phyloP scores from a whole-genome alignment of 2,113 vertebrate genomes.

The Rattus rattus region DNA sequence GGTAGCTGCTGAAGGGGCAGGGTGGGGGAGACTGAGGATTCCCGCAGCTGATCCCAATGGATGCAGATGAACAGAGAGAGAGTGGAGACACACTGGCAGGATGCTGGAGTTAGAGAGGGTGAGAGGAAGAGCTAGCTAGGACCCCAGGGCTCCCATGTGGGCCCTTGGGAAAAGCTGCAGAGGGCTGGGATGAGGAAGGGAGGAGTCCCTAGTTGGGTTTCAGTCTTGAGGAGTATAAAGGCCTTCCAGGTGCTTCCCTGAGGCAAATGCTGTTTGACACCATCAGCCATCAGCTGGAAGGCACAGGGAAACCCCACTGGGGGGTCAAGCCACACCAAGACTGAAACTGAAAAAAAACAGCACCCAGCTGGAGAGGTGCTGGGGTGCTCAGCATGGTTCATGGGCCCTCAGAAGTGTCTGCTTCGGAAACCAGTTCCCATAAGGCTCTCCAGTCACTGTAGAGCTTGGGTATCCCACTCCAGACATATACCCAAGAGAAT shows the following conservation, averaged over 20 bases:
- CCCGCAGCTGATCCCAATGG: neutral
- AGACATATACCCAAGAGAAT: neutral
- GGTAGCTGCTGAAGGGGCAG: neutral
- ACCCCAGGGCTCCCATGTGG: neutral
- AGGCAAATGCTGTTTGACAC: neutral
- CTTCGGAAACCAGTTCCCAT: neutral
- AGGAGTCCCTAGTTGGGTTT: neutral
- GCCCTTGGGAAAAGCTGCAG: neutral
- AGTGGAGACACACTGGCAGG: neutral
- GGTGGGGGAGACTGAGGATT: neutral
- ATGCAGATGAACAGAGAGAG: neutral
- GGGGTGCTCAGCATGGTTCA: neutral
- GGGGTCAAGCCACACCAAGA: neutral
- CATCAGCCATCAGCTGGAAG: neutral
- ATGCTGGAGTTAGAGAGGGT: neutral
- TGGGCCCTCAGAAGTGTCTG: neutral
- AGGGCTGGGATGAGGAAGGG: neutral
- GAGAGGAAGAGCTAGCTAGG: neutral
- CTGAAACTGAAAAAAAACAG: neutral
- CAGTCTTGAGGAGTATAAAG: neutral
- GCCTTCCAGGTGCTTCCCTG: neutral
- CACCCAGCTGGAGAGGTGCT: too few species aligned
- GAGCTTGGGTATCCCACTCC: too few species aligned
- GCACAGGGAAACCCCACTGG: neutral
- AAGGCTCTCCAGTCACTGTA: neutral